These are phyloP conservation scores for Perdita meconis DNA, from an alignment of 2,888 invertebrate genomes.

Conservation along the genomic window DNA sequence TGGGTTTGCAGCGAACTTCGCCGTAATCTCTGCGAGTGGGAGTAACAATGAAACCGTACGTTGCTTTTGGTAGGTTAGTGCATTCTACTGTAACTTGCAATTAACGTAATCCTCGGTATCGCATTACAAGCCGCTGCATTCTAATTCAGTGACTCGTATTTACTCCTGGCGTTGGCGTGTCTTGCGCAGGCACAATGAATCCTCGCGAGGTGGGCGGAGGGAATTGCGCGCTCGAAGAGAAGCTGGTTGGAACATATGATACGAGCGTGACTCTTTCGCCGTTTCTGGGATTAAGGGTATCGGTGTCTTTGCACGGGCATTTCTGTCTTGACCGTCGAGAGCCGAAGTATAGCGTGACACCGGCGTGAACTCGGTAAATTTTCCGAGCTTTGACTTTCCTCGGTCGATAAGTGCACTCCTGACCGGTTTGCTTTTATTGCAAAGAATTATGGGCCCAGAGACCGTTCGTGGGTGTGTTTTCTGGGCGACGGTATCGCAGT, in stretches of 20 bases:
- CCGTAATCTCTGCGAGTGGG: neutral
- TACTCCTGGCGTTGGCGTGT: neutral
- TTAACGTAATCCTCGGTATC: conserved; percentile 18
- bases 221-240: neutral
- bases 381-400: neutral
- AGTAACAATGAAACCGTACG: neutral
- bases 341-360: neutral
- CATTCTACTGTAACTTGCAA: neutral
- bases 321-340: neutral
- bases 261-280: neutral
- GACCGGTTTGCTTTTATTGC: too few relatives aligned
- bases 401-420: too few relatives aligned
- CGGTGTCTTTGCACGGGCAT: neutral
- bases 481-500: too few relatives aligned
- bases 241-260: neutral
- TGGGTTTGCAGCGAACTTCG: neutral
- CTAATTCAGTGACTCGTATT: conserved; percentile 1
- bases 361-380: neutral
- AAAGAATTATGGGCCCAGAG: too few relatives aligned
- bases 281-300: neutral
- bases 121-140: conserved; percentile 11
- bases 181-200: conserved; percentile 13
- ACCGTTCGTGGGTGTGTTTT: too few relatives aligned
- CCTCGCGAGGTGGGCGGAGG: neutral
- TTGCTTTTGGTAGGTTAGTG: neutral